These are phyloP conservation scores for Meteorus colon DNA, from an alignment of 2,888 invertebrate species.

Conservation along the genomic window DNA sequence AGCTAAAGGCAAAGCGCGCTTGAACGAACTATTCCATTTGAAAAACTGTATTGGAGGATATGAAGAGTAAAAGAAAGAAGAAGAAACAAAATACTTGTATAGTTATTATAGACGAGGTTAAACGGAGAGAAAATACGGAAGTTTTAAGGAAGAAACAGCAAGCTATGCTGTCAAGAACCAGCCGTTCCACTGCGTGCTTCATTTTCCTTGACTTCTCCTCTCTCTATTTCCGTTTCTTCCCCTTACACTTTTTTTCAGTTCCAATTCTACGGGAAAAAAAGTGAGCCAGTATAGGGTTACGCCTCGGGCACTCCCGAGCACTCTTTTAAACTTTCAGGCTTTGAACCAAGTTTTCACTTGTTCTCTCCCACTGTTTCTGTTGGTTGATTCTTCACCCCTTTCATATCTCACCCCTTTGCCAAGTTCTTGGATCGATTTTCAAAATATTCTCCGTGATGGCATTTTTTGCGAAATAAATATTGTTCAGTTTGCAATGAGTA, in stretches of 20 bases:
- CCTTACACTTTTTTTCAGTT: conserved; percentile 23
- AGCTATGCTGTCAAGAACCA: conserved; percentile 11
- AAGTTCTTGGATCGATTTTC: neutral
- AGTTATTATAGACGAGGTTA: conserved; percentile 9
- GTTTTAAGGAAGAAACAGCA: conserved; percentile 12
- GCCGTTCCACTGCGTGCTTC: conserved; percentile 1
- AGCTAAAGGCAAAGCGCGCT: neutral
- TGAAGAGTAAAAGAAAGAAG: neutral
- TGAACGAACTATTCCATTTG: neutral
- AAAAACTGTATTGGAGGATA: neutral
- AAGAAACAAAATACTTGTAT: neutral
- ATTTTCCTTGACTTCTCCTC: conserved; percentile 19
- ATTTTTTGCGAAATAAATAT: too few species aligned
- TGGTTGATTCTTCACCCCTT: conserved; percentile 19
- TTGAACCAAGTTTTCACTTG: conserved; percentile 23
- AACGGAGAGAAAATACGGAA: conserved; percentile 11
- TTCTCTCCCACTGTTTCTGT: neutral
- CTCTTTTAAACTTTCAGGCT: conserved; percentile 8
- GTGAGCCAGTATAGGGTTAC: neutral
- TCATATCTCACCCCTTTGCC: conserved; percentile 17
- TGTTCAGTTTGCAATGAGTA: too few species aligned
- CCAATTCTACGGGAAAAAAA: conserved; percentile 27
- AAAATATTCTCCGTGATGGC: too few species aligned
- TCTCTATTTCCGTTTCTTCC: neutral
- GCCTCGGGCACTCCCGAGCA: conserved; percentile 21